Evolutionary conservation across 2,797 vertebrate genomes (phyloP), one percentile per base, ranked within the genome.

Genomic region (Cheirogaleus major): DNA sequence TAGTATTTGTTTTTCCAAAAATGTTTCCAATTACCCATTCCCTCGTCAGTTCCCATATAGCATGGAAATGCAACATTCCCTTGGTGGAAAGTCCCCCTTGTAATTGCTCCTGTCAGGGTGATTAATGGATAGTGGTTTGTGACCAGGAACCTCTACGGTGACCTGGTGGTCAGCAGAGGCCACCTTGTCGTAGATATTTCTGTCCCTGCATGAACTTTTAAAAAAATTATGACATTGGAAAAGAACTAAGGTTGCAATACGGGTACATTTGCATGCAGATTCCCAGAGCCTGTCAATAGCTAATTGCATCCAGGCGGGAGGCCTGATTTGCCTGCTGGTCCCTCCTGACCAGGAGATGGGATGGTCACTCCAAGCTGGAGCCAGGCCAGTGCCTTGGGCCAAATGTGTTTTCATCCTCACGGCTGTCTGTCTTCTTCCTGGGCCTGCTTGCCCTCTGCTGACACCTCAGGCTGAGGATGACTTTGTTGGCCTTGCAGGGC

Each of bases 21-120:
- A 91, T 55, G 76, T 87, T 89, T 95, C 72, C 94, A 96, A 95
- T 91, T 91, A 94, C 41, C 88, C 83, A 67, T 81, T 93, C 91
- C 43, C 89, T 91, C 55, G 7, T 92, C 80, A 80, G 59, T 87
- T 84, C 89, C 65, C 35, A 55, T n/a, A 41, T 59, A 94, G 91
- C 57, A 59, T 7, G 65, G 95, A 94, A 90, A 85, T 7, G 76
- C 80, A 75, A 8, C 30, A 12, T 35, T 94, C 83, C 50, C 78
- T 89, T 79, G 61, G 85, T 72, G 93, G 96, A 94, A 94, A 15
- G 67, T 69, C 67, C 12, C 95, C 43, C 87, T 86, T 81, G 86
- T 97, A 96, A 98, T 97, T 96, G 80, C 94, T 81, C 86, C 95
- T 97, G 97, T 97, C 97, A 98, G 89, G 83, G 93, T 98, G 97